Conservation (phyloP, 2,797 vertebrate species). For the Centroberyx gerrardi region DNA sequence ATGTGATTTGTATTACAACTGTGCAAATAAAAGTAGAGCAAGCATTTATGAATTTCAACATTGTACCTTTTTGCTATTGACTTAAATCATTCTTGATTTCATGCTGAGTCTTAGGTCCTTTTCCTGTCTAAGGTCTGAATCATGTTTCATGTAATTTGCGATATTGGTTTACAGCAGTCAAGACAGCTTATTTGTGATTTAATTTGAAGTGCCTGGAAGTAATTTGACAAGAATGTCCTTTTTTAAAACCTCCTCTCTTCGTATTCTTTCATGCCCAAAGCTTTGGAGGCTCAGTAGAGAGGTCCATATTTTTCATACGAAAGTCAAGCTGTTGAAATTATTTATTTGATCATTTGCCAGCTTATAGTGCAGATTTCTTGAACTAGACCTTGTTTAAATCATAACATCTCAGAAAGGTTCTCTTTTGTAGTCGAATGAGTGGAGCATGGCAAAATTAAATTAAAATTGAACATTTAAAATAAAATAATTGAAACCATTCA, state of each 20-base stretch:
- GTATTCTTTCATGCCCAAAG: slow-evolving; percentile 5
- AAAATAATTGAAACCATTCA: background rate
- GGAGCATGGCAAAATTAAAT: background rate
- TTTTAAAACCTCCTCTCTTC: slow-evolving; percentile 17
- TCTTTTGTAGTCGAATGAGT: slow-evolving; percentile 14
- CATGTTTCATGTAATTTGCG: slow-evolving; percentile 26
- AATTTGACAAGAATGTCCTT: slow-evolving; percentile 40
- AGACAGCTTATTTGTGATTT: slow-evolving; percentile 27
- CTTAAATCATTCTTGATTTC: slow-evolving; percentile 22
- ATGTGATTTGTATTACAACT: no score
- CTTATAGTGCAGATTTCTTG: slow-evolving; percentile 1
- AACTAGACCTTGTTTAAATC: background rate
- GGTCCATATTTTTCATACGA: slow-evolving; percentile 21
- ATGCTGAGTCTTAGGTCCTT: slow-evolving; percentile 12
- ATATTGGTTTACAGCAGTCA: slow-evolving; percentile 35
- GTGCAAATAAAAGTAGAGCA: no score
- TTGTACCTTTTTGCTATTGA: slow-evolving; percentile 1
- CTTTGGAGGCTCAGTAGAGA: slow-evolving; percentile 10
- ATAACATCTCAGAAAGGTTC: background rate
- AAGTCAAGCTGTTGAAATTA: slow-evolving; percentile 17
- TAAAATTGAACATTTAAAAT: background rate
- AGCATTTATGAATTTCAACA: slow-evolving; percentile 2
- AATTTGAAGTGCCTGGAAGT: background rate
- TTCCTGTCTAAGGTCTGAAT: slow-evolving; percentile 35
- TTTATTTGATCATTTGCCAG: slow-evolving; percentile 24